phyloP scores from a whole-genome alignment of 2,888 invertebrate species.

The Lycaena phlaeas region DNA sequence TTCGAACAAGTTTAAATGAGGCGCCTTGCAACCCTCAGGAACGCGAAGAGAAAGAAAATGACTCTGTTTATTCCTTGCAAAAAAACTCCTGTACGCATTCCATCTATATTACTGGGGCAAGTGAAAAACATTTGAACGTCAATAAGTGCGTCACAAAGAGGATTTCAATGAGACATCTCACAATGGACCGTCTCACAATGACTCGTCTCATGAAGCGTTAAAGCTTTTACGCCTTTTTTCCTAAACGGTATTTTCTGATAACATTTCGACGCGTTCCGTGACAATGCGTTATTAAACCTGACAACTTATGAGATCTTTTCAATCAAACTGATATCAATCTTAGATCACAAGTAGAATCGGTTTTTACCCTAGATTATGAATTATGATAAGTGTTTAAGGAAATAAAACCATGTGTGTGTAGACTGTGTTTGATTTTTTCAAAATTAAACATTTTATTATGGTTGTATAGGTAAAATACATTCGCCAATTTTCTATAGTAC shows the following conservation, averaged over 20 bases:
- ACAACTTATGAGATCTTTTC: slow-evolving; percentile 43
- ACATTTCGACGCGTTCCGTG: slow-evolving; percentile 33
- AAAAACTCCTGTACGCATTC: too few relatives aligned
- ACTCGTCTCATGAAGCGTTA: slow-evolving; percentile 22
- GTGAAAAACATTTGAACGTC: too few relatives aligned
- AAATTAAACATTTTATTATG: slow-evolving; percentile 35
- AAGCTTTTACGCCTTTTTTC: slow-evolving; percentile 33
- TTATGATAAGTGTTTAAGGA: background rate
- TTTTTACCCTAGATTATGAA: background rate
- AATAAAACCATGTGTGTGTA: background rate
- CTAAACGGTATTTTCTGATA: slow-evolving; percentile 48
- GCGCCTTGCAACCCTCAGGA: too few relatives aligned
- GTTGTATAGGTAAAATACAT: too few relatives aligned
- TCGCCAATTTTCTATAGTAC: too few relatives aligned
- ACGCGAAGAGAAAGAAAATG: too few relatives aligned
- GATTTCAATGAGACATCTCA: too few relatives aligned
- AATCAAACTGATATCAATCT: background rate
- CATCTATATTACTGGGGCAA: too few relatives aligned
- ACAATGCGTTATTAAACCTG: slow-evolving; percentile 62
- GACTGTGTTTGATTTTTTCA: slow-evolving; percentile 12
- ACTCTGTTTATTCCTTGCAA: too few relatives aligned
- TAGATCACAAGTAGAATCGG: background rate
- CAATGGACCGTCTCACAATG: slow-evolving; percentile 18
- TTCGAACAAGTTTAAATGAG: too few relatives aligned
- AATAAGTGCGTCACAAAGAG: too few relatives aligned